A percentile compares a stretch with the other conserved stretches of the same genome.
Evolutionary conservation across 2,888 invertebrate genomes (phyloP).

Genomic region (Heliconius aoede): DNA sequence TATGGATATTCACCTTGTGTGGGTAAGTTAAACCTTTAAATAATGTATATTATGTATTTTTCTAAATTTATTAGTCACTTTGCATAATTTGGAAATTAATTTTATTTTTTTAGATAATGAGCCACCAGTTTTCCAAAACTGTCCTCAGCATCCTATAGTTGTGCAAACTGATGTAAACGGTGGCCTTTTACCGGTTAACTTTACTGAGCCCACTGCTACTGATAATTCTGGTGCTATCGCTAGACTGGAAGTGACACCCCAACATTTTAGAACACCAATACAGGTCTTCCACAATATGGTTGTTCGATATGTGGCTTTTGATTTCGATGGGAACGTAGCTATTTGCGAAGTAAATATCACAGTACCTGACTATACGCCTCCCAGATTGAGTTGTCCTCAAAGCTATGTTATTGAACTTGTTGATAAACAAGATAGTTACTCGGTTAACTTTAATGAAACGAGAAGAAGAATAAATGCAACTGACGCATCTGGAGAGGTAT

Average conservation of each 20-base stretch:
- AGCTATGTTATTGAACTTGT: constrained; percentile 96
- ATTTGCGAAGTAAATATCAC: constrained; percentile 98
- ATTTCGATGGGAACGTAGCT: constrained; percentile 98
- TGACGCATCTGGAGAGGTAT: constrained; percentile 94
- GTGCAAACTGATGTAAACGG: constrained; percentile 95
- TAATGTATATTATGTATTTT: not conserved
- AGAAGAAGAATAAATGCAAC: constrained; percentile 92
- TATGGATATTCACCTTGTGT: constrained; percentile 97
- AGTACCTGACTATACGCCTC: constrained; percentile 96
- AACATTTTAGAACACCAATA: constrained; percentile 94
- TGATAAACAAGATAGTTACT: constrained; percentile 94
- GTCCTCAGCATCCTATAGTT: constrained; percentile 95
- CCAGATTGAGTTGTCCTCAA: constrained; percentile 94
- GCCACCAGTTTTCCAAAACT: constrained; percentile 98
- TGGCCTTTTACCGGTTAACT: constrained; percentile 95
- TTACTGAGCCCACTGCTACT: constrained; percentile 96
- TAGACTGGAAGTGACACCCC: constrained; percentile 95
- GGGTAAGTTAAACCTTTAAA: constrained; percentile 75
- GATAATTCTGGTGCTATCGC: constrained; percentile 98
- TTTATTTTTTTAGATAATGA: constrained; percentile 88
- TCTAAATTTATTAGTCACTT: not conserved
- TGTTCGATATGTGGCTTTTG: constrained; percentile 97
- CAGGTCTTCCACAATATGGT: constrained; percentile 95
- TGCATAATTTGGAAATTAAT: not conserved
- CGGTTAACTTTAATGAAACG: constrained; percentile 96